These are phyloP conservation scores for Thereva unica DNA, from an alignment of 2,888 invertebrate species.

Conservation along the genomic window DNA sequence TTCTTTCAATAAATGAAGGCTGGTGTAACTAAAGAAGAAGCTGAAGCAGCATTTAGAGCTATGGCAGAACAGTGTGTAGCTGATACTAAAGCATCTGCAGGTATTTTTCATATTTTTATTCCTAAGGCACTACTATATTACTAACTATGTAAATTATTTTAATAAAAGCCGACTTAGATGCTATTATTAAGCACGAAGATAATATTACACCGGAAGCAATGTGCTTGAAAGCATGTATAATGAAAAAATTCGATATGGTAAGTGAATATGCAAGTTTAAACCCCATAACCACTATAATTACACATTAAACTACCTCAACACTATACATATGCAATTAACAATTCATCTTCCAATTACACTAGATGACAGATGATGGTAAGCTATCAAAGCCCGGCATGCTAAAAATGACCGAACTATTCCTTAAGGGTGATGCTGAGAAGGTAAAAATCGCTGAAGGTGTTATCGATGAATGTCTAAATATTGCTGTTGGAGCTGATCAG, in stretches of 20 bases:
- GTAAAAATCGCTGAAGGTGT: background rate
- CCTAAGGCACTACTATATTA: no score
- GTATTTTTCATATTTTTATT: no score
- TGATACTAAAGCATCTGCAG: no score
- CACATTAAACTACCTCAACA: no score
- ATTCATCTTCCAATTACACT: no score
- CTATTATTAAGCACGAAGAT: slow-evolving; percentile 48
- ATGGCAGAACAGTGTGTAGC: no score
- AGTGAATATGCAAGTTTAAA: slow-evolving; percentile 33
- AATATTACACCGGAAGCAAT: slow-evolving; percentile 49
- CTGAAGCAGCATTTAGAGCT: no score
- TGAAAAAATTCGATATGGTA: slow-evolving; percentile 54
- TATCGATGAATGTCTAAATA: background rate
- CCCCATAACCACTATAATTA: no score
- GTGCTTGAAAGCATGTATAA: slow-evolving; percentile 53
- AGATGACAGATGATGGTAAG: background rate
- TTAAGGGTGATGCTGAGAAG: background rate
- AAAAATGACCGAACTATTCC: background rate
- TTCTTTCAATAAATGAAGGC: no score
- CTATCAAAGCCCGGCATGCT: background rate
- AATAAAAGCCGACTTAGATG: slow-evolving; percentile 50
- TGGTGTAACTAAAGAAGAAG: no score
- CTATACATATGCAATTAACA: no score
- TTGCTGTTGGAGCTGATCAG: background rate
- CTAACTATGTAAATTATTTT: no score